Base-by-base conservation (phyloP, 2,113 vertebrate species). In the Castor canadensis region DNA sequence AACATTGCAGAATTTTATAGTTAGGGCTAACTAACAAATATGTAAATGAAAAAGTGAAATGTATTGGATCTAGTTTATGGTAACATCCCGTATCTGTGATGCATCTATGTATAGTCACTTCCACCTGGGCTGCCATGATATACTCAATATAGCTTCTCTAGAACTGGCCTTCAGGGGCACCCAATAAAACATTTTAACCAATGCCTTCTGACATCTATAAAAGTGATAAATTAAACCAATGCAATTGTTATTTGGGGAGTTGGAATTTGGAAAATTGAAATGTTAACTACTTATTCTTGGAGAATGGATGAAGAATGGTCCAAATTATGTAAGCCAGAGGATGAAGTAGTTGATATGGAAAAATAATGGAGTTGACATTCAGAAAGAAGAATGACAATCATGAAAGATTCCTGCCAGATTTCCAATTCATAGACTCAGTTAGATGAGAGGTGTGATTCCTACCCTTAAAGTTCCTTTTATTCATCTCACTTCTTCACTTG, bases 61-160 rank as follows among this genome's bases (percentile, higher is more conserved):
- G 7, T n/a, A 6, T 22, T 11, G 22, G 19, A 43, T 40, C 38
- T 66, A n/a, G 9, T 54, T 64, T 30, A n/a, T 4, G 17, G 49
- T 32, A 7, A 35, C 43, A 24, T 66, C 9, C 13, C 19, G 62
- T 24, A 12, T 38, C 40, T 22, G 6, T 13, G 15, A 16, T 26
- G 4, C 24, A 2, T 35, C 62, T 2, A 17, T 1, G 24, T 8
- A 3, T 0, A 49, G 47, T 32, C 8, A 6, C 13, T 35, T 69
- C 40, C 16, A 4, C n/a, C 20, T 40, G 0, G 13, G 49, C 24
- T n/a, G 1, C 20, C 2, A 0, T 22, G 67, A 28, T 58, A 38
- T 16, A 19, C 1, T 2, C 38, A 22, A 11, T 6, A 1, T 5
- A 10, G 32, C 28, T 56, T 79, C 62, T 64, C 28, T 60, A 66